These are phyloP conservation scores for Poeciliopsis prolifica DNA, from an alignment of 2,113 vertebrate species.

Conservation along the genomic window DNA sequence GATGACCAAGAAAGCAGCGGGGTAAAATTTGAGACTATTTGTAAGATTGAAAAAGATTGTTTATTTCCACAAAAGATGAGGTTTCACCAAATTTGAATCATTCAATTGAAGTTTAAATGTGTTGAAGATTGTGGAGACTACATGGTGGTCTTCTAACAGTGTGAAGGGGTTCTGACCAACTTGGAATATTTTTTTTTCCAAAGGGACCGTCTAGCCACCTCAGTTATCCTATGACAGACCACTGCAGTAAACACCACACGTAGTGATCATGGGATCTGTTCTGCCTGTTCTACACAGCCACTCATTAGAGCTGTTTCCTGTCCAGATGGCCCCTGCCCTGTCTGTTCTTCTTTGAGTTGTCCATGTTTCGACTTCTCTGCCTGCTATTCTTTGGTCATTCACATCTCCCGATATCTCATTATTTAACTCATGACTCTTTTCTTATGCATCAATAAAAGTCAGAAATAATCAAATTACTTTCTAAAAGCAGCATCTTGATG, in stretches of 20 bases:
- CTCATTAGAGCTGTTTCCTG: slow-evolving; percentile 68
- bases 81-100: background rate
- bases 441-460: slow-evolving; percentile 19
- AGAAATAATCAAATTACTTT: slow-evolving; percentile 30
- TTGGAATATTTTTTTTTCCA: background rate
- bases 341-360: slow-evolving; percentile 69
- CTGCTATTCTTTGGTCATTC: slow-evolving; percentile 57
- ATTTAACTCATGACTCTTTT: slow-evolving; percentile 33
- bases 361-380: slow-evolving; percentile 46
- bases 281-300: slow-evolving; percentile 61
- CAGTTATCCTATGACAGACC: slow-evolving; percentile 38
- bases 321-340: slow-evolving; percentile 74
- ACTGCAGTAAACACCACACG: slow-evolving; percentile 44
- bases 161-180: background rate
- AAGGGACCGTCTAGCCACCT: slow-evolving; percentile 10
- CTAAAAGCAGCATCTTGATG: slow-evolving; percentile 8
- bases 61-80: too few relatives aligned
- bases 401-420: slow-evolving; percentile 43
- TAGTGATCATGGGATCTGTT: slow-evolving; percentile 43
- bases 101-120: background rate
- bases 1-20: background rate
- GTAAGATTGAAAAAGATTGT: too few relatives aligned
- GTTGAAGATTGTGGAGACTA: background rate
- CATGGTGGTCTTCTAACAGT: background rate
- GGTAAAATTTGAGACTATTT: background rate